Conservation (phyloP, 1,140 invertebrate species). For the Drosophila varians region DNA sequence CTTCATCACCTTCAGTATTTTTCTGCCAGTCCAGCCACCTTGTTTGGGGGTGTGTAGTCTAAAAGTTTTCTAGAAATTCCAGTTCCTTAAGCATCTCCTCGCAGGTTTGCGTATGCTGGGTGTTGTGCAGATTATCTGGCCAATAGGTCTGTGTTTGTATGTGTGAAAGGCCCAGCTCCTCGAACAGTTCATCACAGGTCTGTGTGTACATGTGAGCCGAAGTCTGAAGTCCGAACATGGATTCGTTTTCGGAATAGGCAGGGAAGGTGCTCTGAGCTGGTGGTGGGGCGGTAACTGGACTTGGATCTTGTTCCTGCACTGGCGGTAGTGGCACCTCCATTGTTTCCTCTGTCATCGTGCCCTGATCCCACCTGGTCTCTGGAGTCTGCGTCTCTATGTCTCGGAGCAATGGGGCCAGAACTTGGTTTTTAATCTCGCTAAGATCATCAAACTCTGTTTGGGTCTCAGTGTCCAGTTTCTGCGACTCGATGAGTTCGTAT, state of each 20-base stretch:
- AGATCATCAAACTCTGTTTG: conserved; percentile 59
- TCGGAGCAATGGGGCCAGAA: conserved; percentile 48
- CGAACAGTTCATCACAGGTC: conserved; percentile 85
- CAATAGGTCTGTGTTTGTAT: conserved; percentile 87
- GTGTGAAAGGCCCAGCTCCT: conserved; percentile 85
- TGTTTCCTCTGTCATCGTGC: conserved; percentile 57
- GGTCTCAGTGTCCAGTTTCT: conserved; percentile 60
- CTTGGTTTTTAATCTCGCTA: conserved; percentile 56
- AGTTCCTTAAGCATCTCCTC: conserved; percentile 64
- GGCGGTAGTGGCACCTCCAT: background rate
- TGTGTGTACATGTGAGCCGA: conserved; percentile 86
- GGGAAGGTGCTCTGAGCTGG: conserved; percentile 9
- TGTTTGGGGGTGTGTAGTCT: conserved; percentile 69
- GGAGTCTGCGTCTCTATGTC: conserved; percentile 63
- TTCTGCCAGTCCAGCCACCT: conserved; percentile 66
- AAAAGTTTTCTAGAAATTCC: conserved; percentile 65
- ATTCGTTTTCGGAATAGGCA: conserved; percentile 39
- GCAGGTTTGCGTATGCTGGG: conserved; percentile 72
- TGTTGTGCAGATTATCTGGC: conserved; percentile 69
- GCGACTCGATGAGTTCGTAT: conserved; percentile 22
- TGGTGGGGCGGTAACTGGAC: background rate
- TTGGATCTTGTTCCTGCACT: background rate
- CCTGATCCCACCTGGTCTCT: conserved; percentile 43
- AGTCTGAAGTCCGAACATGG: conserved; percentile 73
- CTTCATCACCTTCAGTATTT: conserved; percentile 1